Conservation (phyloP, 1,140 invertebrate species). For the Campodea augens region DNA sequence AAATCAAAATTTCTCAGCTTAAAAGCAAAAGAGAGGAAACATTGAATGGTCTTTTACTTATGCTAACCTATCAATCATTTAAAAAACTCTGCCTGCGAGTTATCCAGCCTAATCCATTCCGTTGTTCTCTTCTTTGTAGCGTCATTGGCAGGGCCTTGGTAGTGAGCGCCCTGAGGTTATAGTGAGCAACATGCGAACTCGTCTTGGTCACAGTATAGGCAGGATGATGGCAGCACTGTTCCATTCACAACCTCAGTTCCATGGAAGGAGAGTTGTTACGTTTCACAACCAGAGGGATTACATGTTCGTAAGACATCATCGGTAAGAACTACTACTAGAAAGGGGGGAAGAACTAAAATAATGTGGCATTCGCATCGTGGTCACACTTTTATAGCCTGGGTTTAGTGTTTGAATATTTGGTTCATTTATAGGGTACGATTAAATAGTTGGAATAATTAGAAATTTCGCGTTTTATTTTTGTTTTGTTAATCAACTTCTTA, state of each 20-base stretch:
- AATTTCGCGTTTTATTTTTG: too few relatives aligned
- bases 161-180: constrained; percentile 84
- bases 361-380: background rate
- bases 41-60: too few relatives aligned
- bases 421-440: background rate
- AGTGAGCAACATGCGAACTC: constrained; percentile 88
- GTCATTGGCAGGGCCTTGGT: constrained; percentile 57
- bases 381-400: background rate
- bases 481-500: too few relatives aligned
- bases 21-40: too few relatives aligned
- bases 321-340: constrained; percentile 31
- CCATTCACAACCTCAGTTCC: constrained; percentile 88
- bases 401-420: too few relatives aligned
- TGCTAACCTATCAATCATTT: too few relatives aligned
- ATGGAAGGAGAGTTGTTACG: constrained; percentile 77
- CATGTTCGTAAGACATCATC: constrained; percentile 95
- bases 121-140: constrained; percentile 28
- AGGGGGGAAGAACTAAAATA: background rate
- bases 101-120: too few relatives aligned
- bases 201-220: constrained; percentile 71
- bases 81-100: too few relatives aligned
- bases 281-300: constrained; percentile 99
- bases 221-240: constrained; percentile 91
- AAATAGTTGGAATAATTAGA: too few relatives aligned
- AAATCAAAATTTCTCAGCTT: too few relatives aligned